Percentiles rank a stretch among this genome's conserved stretches.
phyloP scores from a whole-genome alignment of 1,140 invertebrate genomes.

The Drosophila biarmipes region DNA sequence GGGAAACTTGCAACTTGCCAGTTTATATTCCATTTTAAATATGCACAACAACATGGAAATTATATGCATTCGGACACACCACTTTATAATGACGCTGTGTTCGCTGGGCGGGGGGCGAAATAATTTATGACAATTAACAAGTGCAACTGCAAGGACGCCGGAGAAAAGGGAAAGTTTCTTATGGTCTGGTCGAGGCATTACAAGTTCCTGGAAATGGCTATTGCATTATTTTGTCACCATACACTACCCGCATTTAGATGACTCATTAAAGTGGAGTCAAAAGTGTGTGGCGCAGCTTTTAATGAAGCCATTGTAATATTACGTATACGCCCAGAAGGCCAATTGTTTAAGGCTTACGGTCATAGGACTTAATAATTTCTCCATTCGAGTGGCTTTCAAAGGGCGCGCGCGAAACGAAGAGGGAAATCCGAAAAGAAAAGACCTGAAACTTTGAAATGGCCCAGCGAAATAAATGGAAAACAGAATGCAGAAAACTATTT shows the following conservation, averaged over 20 bases:
- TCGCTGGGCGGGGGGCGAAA: constrained; percentile 11
- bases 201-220: constrained; percentile 33
- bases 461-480: constrained; percentile 59
- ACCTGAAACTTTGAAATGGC: constrained; percentile 51
- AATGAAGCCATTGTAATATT: constrained; percentile 19
- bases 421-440: constrained; percentile 8
- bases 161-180: constrained; percentile 29
- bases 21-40: constrained; percentile 69
- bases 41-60: constrained; percentile 68
- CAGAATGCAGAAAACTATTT: constrained; percentile 71
- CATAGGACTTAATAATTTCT: constrained; percentile 33
- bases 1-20: constrained; percentile 36
- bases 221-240: constrained; percentile 44
- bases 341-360: constrained; percentile 7
- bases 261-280: constrained; percentile 33
- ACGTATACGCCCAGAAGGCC: constrained; percentile 24
- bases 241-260: constrained; percentile 23
- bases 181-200: constrained; percentile 11
- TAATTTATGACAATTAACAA: constrained; percentile 81
- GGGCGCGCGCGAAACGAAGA: constrained; percentile 10
- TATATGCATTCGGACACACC: constrained; percentile 50
- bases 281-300: neutral
- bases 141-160: constrained; percentile 34
- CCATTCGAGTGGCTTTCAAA: constrained; percentile 3
- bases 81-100: constrained; percentile 33